Conservation (phyloP, 2,113 vertebrate species). For the Ictalurus punctatus region DNA sequence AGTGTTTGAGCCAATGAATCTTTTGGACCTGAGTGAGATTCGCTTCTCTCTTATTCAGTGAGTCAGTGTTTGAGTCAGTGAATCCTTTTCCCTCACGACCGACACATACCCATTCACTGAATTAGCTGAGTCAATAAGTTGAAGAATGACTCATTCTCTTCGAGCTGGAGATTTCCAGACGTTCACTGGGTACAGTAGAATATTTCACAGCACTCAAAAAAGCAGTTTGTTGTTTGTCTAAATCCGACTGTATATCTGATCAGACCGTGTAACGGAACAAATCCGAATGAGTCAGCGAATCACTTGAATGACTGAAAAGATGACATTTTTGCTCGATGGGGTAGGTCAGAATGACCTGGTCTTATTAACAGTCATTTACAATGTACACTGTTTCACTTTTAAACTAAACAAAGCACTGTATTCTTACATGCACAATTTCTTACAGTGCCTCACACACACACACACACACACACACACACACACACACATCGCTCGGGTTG, state of each 20-base stretch:
- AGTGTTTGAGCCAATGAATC: not conserved
- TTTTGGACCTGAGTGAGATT: not conserved
- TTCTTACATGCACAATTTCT: not conserved
- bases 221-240: not conserved
- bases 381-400: not conserved
- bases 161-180: not conserved
- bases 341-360: not conserved
- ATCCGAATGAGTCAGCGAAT: not conserved
- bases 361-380: not conserved
- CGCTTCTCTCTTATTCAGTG: not conserved
- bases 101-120: not conserved
- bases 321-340: not conserved
- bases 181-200: not conserved
- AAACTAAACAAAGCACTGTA: not conserved
- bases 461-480: slow-evolving; percentile 17
- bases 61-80: not conserved
- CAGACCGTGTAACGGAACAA: not conserved
- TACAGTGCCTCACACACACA: slow-evolving; percentile 1
- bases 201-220: not conserved
- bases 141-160: not conserved
- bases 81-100: not conserved
- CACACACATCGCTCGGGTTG: not conserved
- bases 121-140: not conserved
- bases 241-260: not conserved
- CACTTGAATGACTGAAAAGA: not conserved